Evolutionary conservation across 2,888 invertebrate species (phyloP).

Genomic region (Cynaeus angustus): DNA sequence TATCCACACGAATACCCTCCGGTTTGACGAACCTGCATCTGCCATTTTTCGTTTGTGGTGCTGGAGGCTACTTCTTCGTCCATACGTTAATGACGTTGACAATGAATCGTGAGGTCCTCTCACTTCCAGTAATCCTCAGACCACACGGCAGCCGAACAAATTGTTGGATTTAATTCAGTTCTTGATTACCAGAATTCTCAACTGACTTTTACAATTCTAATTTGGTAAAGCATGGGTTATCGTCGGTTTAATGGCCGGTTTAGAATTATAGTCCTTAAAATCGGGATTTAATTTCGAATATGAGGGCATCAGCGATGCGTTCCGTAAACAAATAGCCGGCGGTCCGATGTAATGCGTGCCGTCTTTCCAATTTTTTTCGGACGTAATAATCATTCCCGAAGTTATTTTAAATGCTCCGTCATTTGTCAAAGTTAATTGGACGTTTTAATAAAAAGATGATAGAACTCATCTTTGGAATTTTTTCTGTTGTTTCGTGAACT

Average conservation of each 20-base stretch:
- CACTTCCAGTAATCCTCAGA: conserved; percentile 34
- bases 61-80: conserved; percentile 28
- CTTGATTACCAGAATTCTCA: conserved; percentile 52
- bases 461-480: conserved; percentile 36
- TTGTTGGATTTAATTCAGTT: conserved; percentile 48
- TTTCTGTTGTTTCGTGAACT: conserved; percentile 26
- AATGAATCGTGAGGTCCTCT: conserved; percentile 22
- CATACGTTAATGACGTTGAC: conserved; percentile 34
- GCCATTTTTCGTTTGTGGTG: conserved; percentile 39
- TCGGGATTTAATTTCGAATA: conserved; percentile 50
- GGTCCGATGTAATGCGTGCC: conserved; percentile 43
- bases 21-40: conserved; percentile 7
- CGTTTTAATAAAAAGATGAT: conserved; percentile 47
- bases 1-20: conserved; percentile 9
- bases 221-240: conserved; percentile 57
- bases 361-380: conserved; percentile 40
- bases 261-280: conserved; percentile 51
- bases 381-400: conserved; percentile 38
- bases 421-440: conserved; percentile 52
- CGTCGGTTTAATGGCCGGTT: conserved; percentile 54
- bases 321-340: conserved; percentile 52
- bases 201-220: conserved; percentile 57
- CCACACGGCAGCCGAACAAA: conserved; percentile 46
- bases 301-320: conserved; percentile 42
- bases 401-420: conserved; percentile 46